Evolutionary conservation across 2,113 vertebrate genomes (phyloP), one percentile per base, ranked within the genome.

Genomic region (Daubentonia madagascariensis): DNA sequence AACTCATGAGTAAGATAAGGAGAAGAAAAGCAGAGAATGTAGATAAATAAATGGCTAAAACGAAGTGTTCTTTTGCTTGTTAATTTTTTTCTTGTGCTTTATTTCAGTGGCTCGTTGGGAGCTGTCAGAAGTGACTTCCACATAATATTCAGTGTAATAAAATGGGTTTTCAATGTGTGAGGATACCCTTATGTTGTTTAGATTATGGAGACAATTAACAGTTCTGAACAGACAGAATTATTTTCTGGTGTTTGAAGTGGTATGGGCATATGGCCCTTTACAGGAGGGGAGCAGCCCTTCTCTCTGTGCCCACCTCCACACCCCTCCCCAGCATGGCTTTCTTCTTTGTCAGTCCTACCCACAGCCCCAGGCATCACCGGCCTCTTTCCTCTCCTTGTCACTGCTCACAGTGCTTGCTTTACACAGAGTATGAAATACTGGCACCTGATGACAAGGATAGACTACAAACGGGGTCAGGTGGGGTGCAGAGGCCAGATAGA

Each of bases 31-130:
- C 59, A 54, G 52, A 87, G 28, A 85, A 61, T 63, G 14, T 11
- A 95, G 54, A 75, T 88, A 93, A 90, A 91, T 23, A 65, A 70
- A 78, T 89, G 81, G 35, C 65, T 57, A n/a, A 96, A 81, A 43
- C n/a, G 89, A 95, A 81, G 8, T 70, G n/a, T 3, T 81, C 35
- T 61, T 89, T 72, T 95, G 68, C 75, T 70, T 7, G 20, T 63
- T 90, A n/a, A 23, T 87, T 78, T 54, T 59, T 73, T 63, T 61
- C 48, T 75, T 84, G 14, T 68, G 30, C 20, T 75, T 95, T 75
- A 7, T 96, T 85, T 97, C 70, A 81, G 5, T 85, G 45, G n/a
- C 70, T 50, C 23, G 1, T 57, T 52, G 32, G 57, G 52, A 45
- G 79, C 73, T 89, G 28, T 94, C 11, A 92, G 6, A n/a, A 37